Evolutionary conservation across 1,140 invertebrate species (phyloP).

Genomic region (Neodiprion pinetum): DNA sequence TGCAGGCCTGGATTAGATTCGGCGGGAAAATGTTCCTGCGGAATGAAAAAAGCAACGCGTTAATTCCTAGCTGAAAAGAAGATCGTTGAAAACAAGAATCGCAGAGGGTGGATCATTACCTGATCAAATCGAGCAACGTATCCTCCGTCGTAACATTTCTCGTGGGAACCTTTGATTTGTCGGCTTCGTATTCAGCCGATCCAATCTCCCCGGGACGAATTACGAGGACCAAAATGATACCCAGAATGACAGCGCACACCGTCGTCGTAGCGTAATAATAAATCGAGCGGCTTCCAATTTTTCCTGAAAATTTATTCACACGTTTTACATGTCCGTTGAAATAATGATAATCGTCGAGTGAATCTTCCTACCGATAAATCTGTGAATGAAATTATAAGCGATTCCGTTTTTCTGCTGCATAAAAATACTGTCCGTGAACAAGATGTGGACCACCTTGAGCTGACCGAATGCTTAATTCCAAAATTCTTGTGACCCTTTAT

Average conservation of each 20-base stretch:
- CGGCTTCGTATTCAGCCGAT: conserved; percentile 25
- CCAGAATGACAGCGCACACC: conserved; percentile 84
- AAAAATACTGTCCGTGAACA: no score
- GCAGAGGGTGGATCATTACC: conserved; percentile 66
- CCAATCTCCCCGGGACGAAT: conserved; percentile 78
- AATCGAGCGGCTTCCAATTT: conserved; percentile 79
- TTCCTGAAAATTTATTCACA: conserved; percentile 41
- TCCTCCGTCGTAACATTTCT: conserved; percentile 85
- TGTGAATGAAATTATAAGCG: no score
- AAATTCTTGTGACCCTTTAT: no score
- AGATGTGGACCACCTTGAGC: no score
- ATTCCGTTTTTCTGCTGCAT: no score
- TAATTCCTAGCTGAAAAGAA: conserved; percentile 15
- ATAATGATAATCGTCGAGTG: no score
- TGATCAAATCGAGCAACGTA: conserved; percentile 91
- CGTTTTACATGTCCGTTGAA: neutral
- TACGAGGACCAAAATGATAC: conserved; percentile 84
- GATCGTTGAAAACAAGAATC: no score
- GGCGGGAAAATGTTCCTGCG: conserved; percentile 91
- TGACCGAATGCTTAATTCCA: no score
- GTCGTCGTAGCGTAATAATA: conserved; percentile 93
- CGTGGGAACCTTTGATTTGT: conserved; percentile 50
- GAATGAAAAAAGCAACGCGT: conserved; percentile 35
- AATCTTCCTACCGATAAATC: no score
- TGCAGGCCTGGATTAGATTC: conserved; percentile 86